phyloP scores from a whole-genome alignment of 1,140 invertebrate species.

The Plectus sambesii region DNA sequence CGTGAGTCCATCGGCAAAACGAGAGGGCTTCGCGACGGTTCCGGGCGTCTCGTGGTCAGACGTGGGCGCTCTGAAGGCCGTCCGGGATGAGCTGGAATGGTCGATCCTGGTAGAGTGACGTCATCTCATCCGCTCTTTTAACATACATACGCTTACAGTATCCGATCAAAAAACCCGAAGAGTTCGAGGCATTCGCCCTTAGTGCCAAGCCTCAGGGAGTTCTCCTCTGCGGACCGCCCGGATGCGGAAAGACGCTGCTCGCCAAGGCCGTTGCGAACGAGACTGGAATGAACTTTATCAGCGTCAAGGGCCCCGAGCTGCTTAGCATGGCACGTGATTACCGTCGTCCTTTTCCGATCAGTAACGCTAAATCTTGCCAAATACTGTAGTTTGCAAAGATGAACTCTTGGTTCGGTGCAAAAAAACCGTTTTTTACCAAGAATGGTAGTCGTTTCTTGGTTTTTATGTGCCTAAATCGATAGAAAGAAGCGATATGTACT shows the following conservation, averaged over 20 bases:
- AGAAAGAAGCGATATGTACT: constrained; percentile 11
- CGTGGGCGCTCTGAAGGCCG: constrained; percentile 75
- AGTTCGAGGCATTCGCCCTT: constrained; percentile 65
- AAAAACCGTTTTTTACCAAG: no score
- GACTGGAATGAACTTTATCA: constrained; percentile 89
- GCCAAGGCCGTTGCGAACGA: constrained; percentile 76
- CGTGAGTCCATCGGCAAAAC: constrained; percentile 79
- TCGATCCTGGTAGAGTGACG: constrained; percentile 62
- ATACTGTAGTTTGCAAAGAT: no score
- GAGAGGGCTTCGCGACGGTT: constrained; percentile 93
- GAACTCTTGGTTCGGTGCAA: constrained; percentile 2
- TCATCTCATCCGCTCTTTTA: constrained; percentile 5
- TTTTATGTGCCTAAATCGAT: no score
- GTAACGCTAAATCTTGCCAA: no score
- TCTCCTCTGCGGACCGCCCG: constrained; percentile 83
- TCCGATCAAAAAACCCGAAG: constrained; percentile 71
- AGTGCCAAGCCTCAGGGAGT: constrained; percentile 66
- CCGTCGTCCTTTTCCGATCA: no score
- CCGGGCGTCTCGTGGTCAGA: constrained; percentile 95
- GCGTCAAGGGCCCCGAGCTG: constrained; percentile 88
- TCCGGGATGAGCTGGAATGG: constrained; percentile 75
- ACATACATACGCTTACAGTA: constrained; percentile 53
- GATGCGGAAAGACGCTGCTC: constrained; percentile 45
- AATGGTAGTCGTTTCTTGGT: no score
- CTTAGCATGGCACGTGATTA: constrained; percentile 71